Evolutionary conservation across 2,888 invertebrate species (phyloP).

Genomic region (Subacronicta megacephala): DNA sequence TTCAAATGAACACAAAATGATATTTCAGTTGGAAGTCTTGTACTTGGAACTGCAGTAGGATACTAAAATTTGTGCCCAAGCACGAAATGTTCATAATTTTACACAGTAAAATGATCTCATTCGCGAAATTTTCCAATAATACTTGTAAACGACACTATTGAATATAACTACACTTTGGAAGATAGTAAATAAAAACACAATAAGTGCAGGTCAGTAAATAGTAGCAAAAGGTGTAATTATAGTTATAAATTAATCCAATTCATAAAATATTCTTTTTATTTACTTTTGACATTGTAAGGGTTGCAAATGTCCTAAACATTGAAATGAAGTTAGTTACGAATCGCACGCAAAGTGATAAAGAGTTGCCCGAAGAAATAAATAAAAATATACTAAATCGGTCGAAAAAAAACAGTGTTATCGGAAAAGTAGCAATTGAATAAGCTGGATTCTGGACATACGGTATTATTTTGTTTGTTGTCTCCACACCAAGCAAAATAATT

Average conservation of each 20-base stretch:
- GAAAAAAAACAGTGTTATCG: too few species aligned
- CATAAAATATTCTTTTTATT: conserved; percentile 75
- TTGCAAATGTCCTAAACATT: conserved; percentile 67
- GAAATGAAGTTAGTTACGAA: conserved; percentile 66
- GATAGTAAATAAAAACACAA: conserved; percentile 64
- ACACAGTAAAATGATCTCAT: conserved; percentile 74
- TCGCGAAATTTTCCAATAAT: conserved; percentile 70
- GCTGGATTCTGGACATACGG: too few species aligned
- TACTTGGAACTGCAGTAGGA: conserved; percentile 66
- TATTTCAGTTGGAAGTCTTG: conserved; percentile 68
- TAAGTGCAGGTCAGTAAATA: conserved; percentile 70
- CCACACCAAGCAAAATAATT: too few species aligned
- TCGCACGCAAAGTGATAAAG: conserved; percentile 12
- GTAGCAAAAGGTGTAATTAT: conserved; percentile 65
- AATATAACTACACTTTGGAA: conserved; percentile 55
- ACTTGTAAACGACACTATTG: conserved; percentile 67
- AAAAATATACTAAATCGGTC: background rate
- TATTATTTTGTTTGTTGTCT: too few species aligned
- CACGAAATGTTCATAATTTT: conserved; percentile 77
- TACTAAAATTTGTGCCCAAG: conserved; percentile 66
- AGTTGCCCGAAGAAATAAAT: conserved; percentile 42
- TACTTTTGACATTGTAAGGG: conserved; percentile 84
- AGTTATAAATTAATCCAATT: conserved; percentile 52
- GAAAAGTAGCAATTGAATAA: too few species aligned
- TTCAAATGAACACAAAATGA: conserved; percentile 75